Conservation (phyloP, 92 coral and sea anemone genomes). For the Chrysogorgia sp. region DNA sequence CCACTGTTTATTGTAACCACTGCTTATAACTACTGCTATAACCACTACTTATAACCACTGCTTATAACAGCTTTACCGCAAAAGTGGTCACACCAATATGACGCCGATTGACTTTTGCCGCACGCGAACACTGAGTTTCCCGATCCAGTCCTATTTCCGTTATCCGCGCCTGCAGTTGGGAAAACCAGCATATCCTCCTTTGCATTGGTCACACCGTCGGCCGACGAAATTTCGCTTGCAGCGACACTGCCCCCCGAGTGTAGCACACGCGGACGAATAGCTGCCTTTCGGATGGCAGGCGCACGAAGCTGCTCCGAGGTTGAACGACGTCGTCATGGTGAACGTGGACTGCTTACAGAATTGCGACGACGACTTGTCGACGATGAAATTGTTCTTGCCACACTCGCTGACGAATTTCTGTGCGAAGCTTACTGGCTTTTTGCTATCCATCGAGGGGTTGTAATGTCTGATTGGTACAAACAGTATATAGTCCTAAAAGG, state of each 20-base stretch:
- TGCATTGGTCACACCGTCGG: slow-evolving; percentile 85
- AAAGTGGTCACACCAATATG: too few relatives aligned
- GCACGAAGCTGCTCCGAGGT: slow-evolving; percentile 74
- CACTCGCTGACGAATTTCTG: slow-evolving; percentile 77
- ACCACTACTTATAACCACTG: too few relatives aligned
- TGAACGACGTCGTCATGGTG: slow-evolving; percentile 73
- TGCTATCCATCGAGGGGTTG: slow-evolving; percentile 68
- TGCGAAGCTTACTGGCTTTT: slow-evolving; percentile 75
- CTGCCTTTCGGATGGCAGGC: slow-evolving; percentile 82
- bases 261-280: slow-evolving; percentile 64
- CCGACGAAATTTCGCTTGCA: slow-evolving; percentile 89
- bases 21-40: too few relatives aligned
- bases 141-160: not conserved
- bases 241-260: slow-evolving; percentile 90
- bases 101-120: too few relatives aligned
- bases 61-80: too few relatives aligned
- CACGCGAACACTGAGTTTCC: not conserved
- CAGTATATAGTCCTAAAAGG: slow-evolving; percentile 76
- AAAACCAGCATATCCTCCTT: slow-evolving; percentile 79
- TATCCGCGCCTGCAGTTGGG: slow-evolving; percentile 67
- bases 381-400: slow-evolving; percentile 60
- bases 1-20: too few relatives aligned
- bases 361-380: slow-evolving; percentile 72
- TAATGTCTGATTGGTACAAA: slow-evolving; percentile 76
- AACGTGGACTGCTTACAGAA: slow-evolving; percentile 83